A percentile compares a stretch with the other conserved stretches of the same genome.
Conservation (phyloP, 2,888 invertebrate genomes). For the Cantharis nigra region DNA sequence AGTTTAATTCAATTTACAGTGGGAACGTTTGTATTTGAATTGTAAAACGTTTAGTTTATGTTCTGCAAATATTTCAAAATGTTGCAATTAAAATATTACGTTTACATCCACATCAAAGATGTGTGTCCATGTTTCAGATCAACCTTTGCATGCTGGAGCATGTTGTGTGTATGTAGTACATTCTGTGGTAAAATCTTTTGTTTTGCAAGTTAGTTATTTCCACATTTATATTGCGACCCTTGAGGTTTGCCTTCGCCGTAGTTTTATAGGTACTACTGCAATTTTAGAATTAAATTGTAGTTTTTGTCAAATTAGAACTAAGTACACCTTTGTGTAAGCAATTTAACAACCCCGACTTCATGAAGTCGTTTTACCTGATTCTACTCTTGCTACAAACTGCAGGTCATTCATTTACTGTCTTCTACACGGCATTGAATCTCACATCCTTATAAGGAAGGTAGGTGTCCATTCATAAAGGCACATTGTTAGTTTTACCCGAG, state of each 20-base stretch:
- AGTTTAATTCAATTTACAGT: not conserved
- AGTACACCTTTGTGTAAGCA: not conserved
- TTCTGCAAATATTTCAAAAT: not conserved
- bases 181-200: not conserved
- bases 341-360: not conserved
- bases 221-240: not conserved
- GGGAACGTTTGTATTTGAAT: not conserved
- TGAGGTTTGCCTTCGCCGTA: not conserved
- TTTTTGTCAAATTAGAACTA: not conserved
- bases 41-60: not conserved
- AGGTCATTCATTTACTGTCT: conserved; percentile 26
- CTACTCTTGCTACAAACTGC: not conserved
- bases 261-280: not conserved
- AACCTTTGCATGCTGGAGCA: not conserved
- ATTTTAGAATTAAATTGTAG: not conserved
- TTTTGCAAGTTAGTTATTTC: not conserved
- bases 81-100: not conserved
- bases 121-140: not conserved
- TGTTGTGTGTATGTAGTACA: not conserved
- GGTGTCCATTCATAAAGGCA: conserved; percentile 27
- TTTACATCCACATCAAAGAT: not conserved
- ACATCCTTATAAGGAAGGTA: conserved; percentile 28
- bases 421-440: conserved; percentile 21
- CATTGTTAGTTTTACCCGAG: conserved; percentile 26
- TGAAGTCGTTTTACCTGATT: not conserved